Percentiles rank a stretch among this genome's conserved stretches.
Conservation (phyloP, 2,113 vertebrate genomes). For the Cheirogaleus medius region DNA sequence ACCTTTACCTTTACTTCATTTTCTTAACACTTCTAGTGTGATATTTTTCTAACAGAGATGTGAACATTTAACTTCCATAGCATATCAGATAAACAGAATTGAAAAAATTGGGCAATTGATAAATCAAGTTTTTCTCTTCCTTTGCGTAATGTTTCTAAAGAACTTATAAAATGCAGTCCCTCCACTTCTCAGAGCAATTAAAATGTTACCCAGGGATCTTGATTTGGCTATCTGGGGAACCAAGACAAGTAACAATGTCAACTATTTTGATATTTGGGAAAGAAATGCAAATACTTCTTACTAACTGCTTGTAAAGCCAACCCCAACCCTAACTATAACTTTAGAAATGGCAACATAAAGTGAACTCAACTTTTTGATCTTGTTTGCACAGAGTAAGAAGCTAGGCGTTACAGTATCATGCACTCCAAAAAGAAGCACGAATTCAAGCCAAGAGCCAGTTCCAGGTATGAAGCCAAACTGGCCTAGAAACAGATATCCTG, state of each 20-base stretch:
- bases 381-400: slow-evolving; percentile 66
- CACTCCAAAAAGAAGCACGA: slow-evolving; percentile 34
- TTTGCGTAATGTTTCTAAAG: not conserved
- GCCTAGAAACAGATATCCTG: not conserved
- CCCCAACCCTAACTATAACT: not conserved
- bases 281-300: not conserved
- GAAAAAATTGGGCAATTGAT: not conserved
- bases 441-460: slow-evolving; percentile 26
- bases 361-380: slow-evolving; percentile 36
- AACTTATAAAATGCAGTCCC: not conserved
- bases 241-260: no score
- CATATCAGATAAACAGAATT: not conserved
- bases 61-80: not conserved
- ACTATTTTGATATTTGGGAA: not conserved
- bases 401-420: not conserved
- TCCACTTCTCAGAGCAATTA: not conserved
- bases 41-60: not conserved
- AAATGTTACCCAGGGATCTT: not conserved
- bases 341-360: not conserved
- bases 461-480: slow-evolving; percentile 19
- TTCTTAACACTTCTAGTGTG: not conserved
- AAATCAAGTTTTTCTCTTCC: not conserved
- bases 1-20: not conserved
- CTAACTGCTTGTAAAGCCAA: not conserved
- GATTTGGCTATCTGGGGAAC: not conserved